Percentiles rank a stretch among this genome's conserved stretches.
These are phyloP conservation scores for Siniperca scherzeri DNA, from an alignment of 2,797 vertebrate genomes.

Conservation along the genomic window DNA sequence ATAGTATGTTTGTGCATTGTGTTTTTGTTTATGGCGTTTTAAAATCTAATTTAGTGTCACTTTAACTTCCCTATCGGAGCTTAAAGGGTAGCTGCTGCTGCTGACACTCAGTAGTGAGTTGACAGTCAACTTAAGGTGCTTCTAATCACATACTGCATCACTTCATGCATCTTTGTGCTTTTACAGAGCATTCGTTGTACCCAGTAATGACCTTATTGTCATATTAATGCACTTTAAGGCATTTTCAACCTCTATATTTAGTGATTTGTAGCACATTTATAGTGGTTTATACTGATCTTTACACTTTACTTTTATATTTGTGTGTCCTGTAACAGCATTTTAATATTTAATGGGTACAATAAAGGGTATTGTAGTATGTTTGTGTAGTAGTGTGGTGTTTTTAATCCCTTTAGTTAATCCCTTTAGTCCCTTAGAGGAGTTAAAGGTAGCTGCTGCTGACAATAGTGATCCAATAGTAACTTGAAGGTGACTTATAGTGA, in stretches of 20 bases:
- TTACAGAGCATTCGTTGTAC: background rate
- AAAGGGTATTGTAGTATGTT: background rate
- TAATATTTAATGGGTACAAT: background rate
- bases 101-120: background rate
- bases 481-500: no score
- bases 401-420: no score
- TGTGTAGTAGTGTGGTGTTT: no score
- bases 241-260: background rate
- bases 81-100: background rate
- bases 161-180: background rate
- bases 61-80: background rate
- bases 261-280: no score
- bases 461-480: no score
- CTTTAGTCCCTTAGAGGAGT: no score
- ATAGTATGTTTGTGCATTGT: background rate
- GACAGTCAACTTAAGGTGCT: background rate
- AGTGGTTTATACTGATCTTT: background rate
- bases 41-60: background rate
- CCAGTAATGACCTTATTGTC: background rate
- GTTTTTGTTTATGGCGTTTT: background rate
- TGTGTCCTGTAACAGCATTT: background rate
- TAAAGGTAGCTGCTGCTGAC: background rate
- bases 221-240: background rate
- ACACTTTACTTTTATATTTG: background rate
- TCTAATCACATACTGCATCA: no score